These are phyloP conservation scores for Epizoanthus illoricatus DNA, from an alignment of 92 coral and sea anemone species.

Conservation along the genomic window DNA sequence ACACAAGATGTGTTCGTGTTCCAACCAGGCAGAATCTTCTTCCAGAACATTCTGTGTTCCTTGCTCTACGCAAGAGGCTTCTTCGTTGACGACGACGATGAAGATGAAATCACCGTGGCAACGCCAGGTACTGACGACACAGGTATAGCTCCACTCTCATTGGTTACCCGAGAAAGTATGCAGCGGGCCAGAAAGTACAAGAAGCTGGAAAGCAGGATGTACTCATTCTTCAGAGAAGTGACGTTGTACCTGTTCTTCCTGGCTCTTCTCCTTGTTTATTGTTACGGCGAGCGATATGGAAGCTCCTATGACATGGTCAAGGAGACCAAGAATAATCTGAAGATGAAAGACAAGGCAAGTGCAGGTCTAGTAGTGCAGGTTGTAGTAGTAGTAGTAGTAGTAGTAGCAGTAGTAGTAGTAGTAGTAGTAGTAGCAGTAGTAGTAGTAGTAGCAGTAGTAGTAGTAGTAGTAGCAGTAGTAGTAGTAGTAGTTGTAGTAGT, in stretches of 20 bases:
- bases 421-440: too few species aligned
- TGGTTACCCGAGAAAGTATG: neutral
- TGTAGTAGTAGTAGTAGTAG: neutral
- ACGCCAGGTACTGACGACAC: neutral
- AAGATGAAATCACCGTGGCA: neutral
- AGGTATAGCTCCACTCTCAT: neutral
- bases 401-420: neutral
- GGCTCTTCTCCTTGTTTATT: neutral
- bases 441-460: too few species aligned
- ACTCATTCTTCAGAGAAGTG: neutral
- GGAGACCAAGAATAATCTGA: neutral
- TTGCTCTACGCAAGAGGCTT: neutral
- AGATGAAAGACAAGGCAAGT: neutral
- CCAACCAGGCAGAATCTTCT: neutral
- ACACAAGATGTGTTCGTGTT: conserved; percentile 47
- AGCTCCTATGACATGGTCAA: neutral
- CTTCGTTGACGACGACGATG: neutral
- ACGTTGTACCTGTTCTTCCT: neutral
- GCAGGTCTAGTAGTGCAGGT: neutral
- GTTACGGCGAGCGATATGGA: conserved; percentile 5
- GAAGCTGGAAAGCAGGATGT: neutral
- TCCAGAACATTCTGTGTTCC: neutral
- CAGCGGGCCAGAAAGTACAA: conserved; percentile 1
- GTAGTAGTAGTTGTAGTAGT: too few species aligned
- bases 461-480: too few species aligned